Percentiles rank a stretch among this genome's conserved stretches.
Conservation (phyloP, 1,140 invertebrate species). For the Caenorhabditis remanei region DNA sequence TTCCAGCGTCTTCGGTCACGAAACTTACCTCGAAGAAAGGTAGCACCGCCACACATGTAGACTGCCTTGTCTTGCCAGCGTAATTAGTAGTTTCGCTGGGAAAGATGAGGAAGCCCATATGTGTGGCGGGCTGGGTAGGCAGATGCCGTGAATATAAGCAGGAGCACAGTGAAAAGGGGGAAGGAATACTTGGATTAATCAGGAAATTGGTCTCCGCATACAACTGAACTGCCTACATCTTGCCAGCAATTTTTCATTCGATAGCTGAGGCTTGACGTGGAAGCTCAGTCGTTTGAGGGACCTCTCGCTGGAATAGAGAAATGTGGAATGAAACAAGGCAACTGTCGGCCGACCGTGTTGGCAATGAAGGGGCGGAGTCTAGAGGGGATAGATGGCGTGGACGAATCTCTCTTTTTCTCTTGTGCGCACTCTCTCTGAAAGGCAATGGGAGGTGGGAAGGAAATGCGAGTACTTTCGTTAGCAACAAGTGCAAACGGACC, state of each 20-base stretch:
- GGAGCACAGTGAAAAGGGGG: background rate
- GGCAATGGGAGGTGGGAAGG: background rate
- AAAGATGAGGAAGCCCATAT: conserved; percentile 25
- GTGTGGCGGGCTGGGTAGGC: background rate
- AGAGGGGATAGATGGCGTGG: conserved; percentile 15
- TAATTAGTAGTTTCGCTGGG: background rate
- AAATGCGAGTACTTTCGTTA: background rate
- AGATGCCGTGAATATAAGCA: background rate
- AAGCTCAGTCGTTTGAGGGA: conserved; percentile 26
- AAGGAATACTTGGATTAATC: conserved; percentile 25
- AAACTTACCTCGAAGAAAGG: conserved; percentile 11
- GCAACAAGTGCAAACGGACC: conserved; percentile 46
- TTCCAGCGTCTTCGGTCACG: background rate
- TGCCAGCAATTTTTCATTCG: conserved; percentile 10
- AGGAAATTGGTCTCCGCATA: conserved; percentile 42
- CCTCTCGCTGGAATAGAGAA: conserved; percentile 9
- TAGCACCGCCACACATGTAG: background rate
- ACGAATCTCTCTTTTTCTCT: background rate
- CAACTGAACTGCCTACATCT: conserved; percentile 54
- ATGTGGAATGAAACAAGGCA: background rate
- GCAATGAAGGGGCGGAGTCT: background rate
- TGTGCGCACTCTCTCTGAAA: conserved; percentile 21
- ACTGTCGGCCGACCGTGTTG: conserved; percentile 15
- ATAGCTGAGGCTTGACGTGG: conserved; percentile 40
- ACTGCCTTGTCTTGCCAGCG: conserved; percentile 42